Conservation (phyloP, 2,888 invertebrate genomes). For the Kryphioiulus occultus region DNA sequence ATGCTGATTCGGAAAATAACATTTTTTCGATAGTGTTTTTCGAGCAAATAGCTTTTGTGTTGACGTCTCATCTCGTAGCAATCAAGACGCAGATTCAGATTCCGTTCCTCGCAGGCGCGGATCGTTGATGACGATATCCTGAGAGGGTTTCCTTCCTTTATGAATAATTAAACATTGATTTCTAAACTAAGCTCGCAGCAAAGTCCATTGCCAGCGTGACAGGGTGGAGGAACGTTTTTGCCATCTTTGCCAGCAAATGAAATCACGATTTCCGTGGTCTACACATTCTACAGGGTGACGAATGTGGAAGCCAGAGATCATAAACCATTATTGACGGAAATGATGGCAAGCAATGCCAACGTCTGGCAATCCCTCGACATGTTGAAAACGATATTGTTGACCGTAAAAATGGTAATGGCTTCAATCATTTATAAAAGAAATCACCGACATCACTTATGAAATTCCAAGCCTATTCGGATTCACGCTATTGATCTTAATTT, state of each 20-base stretch:
- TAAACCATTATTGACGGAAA: no score
- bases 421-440: no score
- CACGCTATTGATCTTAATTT: no score
- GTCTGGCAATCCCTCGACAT: no score
- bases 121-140: not conserved
- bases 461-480: no score
- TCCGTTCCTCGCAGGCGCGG: not conserved
- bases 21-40: not conserved
- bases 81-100: not conserved
- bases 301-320: not conserved
- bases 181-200: not conserved
- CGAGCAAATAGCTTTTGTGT: not conserved
- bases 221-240: not conserved
- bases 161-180: constrained; percentile 5
- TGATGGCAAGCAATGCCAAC: no score
- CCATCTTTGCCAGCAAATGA: not conserved
- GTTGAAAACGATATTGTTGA: no score
- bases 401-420: no score
- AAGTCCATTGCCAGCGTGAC: not conserved
- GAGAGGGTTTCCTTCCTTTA: not conserved
- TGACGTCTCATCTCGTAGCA: not conserved
- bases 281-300: not conserved
- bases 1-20: no score
- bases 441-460: no score
- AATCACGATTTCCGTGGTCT: not conserved